Base-by-base conservation (phyloP, 2,888 invertebrate species). In the Euplexia lucipara region DNA sequence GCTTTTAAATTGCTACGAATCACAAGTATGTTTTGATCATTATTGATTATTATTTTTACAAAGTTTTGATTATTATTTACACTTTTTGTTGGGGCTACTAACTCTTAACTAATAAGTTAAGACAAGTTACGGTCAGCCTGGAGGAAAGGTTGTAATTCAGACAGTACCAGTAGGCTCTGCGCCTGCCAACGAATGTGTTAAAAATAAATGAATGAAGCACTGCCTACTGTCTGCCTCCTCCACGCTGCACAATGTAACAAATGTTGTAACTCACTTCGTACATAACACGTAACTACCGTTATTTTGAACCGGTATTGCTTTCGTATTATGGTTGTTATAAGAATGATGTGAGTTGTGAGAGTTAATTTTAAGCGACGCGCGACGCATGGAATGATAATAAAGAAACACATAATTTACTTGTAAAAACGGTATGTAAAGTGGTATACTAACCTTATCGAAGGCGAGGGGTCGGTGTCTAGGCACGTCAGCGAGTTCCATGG, bases 401-500 rank as follows among this genome's bases (percentile, higher is more conserved):
- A 42, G 7, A 52, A 16, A 56, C 16, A 10, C n/a, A 16, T 44
- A 44, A 41, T 22, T n/a, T 44, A 42, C 4, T 34, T 14, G 5
- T 22, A 39, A 34, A 54, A 56, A 22, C 20, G 14, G 14, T 14
- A 42, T 44, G 44, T 26, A 34, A 53, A 57, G 35, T 63, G 32
- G 42, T 37, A 41, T 56, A 69, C 90, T 91, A 89, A 97, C 97
- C 97, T 97, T 97, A 95, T 97, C 97, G 95, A 97, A 97, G 91
- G 97, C 97, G 93, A 96, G 95, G 87, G 97, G 97, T 95, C 97
- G 96, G 93, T 96, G 94, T 89, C 95, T 88, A 80, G 95, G 95
- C 90, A 93, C 92, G 88, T 95, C 94, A 86, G 92, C 88, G 90
- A 92, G 94, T 88, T 95, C 95, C 95, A 95, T 95, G 96, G 96